Conservation (phyloP, 2,888 invertebrate species). For the Parnassius glacialis region DNA sequence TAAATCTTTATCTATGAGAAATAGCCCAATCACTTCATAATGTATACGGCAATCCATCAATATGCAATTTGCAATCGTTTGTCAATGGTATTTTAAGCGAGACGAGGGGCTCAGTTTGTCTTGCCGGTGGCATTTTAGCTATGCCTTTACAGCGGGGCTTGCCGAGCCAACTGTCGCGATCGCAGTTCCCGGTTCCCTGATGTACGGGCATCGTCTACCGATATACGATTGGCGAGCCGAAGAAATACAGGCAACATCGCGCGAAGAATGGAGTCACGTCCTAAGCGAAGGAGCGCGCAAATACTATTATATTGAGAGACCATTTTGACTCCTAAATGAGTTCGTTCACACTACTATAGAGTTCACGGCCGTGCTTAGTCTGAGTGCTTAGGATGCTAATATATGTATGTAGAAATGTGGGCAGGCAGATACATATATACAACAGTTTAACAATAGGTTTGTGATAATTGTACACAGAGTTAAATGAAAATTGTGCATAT, state of each 20-base stretch:
- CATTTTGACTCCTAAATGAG: conserved; percentile 74
- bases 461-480: conserved; percentile 29
- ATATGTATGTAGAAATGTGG: conserved; percentile 54
- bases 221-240: conserved; percentile 51
- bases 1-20: conserved; percentile 18
- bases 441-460: conserved; percentile 32
- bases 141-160: conserved; percentile 32
- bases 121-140: conserved; percentile 31
- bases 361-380: conserved; percentile 58
- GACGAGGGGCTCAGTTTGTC: conserved; percentile 17
- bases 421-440: conserved; percentile 35
- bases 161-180: conserved; percentile 48
- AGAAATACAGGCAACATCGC: conserved; percentile 49
- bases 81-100: conserved; percentile 29
- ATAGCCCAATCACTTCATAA: conserved; percentile 26
- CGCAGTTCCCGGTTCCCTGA: conserved; percentile 42
- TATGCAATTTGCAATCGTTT: conserved; percentile 38
- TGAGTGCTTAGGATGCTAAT: conserved; percentile 53
- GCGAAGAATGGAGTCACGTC: conserved; percentile 57
- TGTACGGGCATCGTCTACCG: conserved; percentile 44
- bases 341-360: conserved; percentile 63
- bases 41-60: conserved; percentile 30
- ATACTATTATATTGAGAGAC: conserved; percentile 48
- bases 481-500: conserved; percentile 6
- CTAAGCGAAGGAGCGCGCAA: conserved; percentile 47